A percentile compares a stretch with the other conserved stretches of the same genome.
Evolutionary conservation across 2,113 vertebrate genomes (phyloP).

Genomic region (Gymnocephalus cernua): DNA sequence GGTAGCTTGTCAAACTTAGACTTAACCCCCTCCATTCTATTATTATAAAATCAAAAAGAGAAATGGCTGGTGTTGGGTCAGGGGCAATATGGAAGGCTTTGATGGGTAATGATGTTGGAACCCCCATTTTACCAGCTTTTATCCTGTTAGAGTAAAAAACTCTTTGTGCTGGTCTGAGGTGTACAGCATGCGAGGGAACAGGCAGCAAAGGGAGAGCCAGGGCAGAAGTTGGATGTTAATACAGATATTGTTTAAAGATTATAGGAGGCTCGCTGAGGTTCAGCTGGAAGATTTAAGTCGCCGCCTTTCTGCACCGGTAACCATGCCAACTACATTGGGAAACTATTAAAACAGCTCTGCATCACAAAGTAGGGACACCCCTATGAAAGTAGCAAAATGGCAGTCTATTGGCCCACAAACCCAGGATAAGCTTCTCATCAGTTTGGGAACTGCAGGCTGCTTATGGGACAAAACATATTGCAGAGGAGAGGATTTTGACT

Average conservation of each 20-base stretch:
- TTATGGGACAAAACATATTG: constrained; percentile 70
- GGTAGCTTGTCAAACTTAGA: constrained; percentile 41
- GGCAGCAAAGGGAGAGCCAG: constrained; percentile 43
- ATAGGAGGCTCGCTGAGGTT: constrained; percentile 76
- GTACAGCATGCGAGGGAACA: constrained; percentile 24
- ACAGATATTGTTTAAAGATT: constrained; percentile 81
- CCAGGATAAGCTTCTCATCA: constrained; percentile 83
- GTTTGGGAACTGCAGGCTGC: constrained; percentile 74
- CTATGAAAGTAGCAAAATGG: constrained; percentile 60
- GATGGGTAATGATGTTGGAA: constrained; percentile 73
- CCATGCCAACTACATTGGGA: constrained; percentile 81
- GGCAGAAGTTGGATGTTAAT: constrained; percentile 77
- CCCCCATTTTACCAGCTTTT: constrained; percentile 72
- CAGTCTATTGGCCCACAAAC: constrained; percentile 71
- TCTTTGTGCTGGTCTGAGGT: constrained; percentile 63
- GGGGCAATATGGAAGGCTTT: constrained; percentile 73
- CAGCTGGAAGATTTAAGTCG: constrained; percentile 76
- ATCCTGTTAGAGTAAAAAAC: constrained; percentile 63
- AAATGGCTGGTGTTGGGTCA: constrained; percentile 57
- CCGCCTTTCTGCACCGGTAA: constrained; percentile 71
- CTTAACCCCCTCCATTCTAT: constrained; percentile 24
- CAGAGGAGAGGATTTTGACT: constrained; percentile 63
- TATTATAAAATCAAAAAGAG: constrained; percentile 71
- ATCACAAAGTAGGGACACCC: constrained; percentile 72
- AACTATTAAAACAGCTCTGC: constrained; percentile 80